Base-by-base conservation (phyloP, 2,113 vertebrate species). In the Thymallus thymallus region DNA sequence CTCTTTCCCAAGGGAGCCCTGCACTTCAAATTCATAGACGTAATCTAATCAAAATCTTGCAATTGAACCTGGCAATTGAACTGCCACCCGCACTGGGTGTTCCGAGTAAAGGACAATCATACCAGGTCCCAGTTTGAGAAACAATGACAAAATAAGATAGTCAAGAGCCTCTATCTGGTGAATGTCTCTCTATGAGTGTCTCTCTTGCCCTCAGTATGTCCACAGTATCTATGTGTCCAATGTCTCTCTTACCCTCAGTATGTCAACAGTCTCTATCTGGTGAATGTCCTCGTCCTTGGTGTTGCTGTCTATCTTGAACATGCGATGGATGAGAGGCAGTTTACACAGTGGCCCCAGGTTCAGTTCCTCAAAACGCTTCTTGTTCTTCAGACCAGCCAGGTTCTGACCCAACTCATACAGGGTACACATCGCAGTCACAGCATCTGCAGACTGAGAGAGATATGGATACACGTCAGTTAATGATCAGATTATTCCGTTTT, bases 311-410 rank as follows among this genome's bases (percentile, higher is more conserved):
- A 93, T 89, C 86, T 84, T 90, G 74, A 94, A 94, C 76, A 94
- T 78, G 80, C 84, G 88, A 73, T 91, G 88, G 71, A 94, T 69
- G 1, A 91, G n/a, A 0, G 93, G 93, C 2, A 92, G 78, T 76
- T 92, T 93, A 86, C 93, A 94, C 60, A 94, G 91, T 1, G 93
- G 93, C 10, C 93, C 93, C 20, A 94, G 80, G 78, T 90, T 86
- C 35, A 94, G 89, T 76, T 94, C 93, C 18, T 94, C 91, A 14
- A 89, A 94, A 35, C 32, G 89, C 68, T 90, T 91, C 86, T 93
- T 94, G 88, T 92, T 79, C 85, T 94, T 93, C 55, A 94, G 86
- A 14, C 77, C 80, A 0, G 92, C 93, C 76, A 94, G 80, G 0
- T 87, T 79, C 63, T 92, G 90, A 24, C 90, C 90, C 46, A 94